Conservation (phyloP, 2,888 invertebrate genomes). For the Iphiclides podalirius region DNA sequence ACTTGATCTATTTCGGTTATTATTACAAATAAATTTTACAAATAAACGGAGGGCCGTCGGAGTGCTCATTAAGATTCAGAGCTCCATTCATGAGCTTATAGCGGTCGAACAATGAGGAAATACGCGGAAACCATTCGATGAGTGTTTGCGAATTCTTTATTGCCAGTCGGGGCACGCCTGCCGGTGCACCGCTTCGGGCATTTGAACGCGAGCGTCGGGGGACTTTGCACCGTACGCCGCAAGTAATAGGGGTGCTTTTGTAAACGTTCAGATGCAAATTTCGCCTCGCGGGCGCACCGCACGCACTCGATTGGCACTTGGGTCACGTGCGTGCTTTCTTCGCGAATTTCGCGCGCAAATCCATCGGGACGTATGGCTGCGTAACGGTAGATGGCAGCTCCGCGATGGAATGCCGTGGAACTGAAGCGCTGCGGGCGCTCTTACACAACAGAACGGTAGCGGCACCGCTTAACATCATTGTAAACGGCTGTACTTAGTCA, state of each 20-base stretch:
- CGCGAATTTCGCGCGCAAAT: constrained; percentile 74
- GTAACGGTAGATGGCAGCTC: constrained; percentile 71
- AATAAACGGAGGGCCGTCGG: constrained; percentile 17
- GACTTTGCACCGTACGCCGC: constrained; percentile 47
- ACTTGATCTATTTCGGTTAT: constrained; percentile 17
- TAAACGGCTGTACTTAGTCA: background rate
- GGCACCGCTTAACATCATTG: constrained; percentile 1
- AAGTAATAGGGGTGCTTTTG: constrained; percentile 37
- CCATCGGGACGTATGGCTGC: constrained; percentile 51
- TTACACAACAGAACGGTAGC: constrained; percentile 16
- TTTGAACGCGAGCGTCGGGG: constrained; percentile 37
- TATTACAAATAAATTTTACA: background rate
- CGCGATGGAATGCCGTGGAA: constrained; percentile 59
- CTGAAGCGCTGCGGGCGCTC: constrained; percentile 29
- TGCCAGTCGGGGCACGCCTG: constrained; percentile 60
- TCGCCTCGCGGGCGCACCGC: constrained; percentile 36
- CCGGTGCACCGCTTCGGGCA: constrained; percentile 61
- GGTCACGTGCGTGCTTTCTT: constrained; percentile 76
- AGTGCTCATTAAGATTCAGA: constrained; percentile 58
- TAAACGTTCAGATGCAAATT: constrained; percentile 29
- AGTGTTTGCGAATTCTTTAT: constrained; percentile 69
- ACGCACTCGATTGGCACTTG: constrained; percentile 56
- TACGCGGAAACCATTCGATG: constrained; percentile 69
- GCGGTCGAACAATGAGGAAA: constrained; percentile 70
- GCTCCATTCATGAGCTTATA: constrained; percentile 65